These are phyloP conservation scores for Petrocephalus zakoni DNA, from an alignment of 2,113 vertebrate species.

Conservation along the genomic window DNA sequence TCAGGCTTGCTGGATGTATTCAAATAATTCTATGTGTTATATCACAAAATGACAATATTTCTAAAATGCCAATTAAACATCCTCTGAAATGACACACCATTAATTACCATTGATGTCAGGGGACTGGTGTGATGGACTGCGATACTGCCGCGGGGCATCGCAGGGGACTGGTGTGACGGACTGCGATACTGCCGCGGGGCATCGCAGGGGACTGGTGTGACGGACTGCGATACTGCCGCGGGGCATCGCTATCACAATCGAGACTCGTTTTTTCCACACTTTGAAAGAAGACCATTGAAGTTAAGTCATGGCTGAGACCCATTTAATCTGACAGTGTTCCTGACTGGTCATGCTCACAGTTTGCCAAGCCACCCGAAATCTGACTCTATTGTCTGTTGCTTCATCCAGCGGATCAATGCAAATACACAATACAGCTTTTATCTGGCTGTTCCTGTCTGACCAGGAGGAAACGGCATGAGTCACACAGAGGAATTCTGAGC, in stretches of 20 bases:
- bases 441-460: neutral
- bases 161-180: too few relatives aligned
- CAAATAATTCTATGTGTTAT: neutral
- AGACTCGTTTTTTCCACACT: constrained; percentile 6
- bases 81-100: neutral
- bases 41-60: neutral
- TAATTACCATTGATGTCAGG: neutral
- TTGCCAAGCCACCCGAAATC: neutral
- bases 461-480: neutral
- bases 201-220: too few relatives aligned
- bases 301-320: neutral
- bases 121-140: too few relatives aligned
- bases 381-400: neutral
- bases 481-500: neutral
- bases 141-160: too few relatives aligned
- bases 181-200: too few relatives aligned
- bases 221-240: neutral
- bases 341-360: neutral
- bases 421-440: neutral
- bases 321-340: neutral
- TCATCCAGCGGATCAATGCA: neutral
- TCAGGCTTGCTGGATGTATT: neutral
- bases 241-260: neutral
- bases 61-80: neutral
- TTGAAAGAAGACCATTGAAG: neutral